Percentiles rank a stretch among this genome's conserved stretches.
Conservation (phyloP, 2,113 vertebrate genomes). For the Apodemus speciosus region DNA sequence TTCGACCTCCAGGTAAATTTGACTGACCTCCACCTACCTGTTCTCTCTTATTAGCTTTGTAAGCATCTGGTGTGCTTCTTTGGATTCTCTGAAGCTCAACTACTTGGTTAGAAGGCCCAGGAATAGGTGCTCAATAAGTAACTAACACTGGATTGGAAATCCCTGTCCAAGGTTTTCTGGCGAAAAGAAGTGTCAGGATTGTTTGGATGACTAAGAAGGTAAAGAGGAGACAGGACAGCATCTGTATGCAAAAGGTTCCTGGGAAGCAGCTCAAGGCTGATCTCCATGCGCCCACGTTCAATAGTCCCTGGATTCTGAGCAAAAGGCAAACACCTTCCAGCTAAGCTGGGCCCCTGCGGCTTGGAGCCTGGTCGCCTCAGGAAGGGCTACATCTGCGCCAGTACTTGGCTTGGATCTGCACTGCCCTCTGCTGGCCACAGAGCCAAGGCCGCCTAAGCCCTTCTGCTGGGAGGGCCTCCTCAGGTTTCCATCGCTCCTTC, state of each 20-base stretch:
- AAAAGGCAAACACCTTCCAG: neutral
- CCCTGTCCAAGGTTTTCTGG: neutral
- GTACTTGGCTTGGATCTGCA: neutral
- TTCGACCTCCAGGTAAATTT: neutral
- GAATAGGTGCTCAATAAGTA: neutral
- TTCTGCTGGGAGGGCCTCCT: fast-evolving
- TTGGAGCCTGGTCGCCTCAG: neutral
- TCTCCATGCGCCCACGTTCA: neutral
- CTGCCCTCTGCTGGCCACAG: slow-evolving; percentile 69
- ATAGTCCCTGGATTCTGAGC: neutral
- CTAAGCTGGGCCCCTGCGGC: neutral
- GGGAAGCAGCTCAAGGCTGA: neutral
- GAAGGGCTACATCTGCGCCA: neutral
- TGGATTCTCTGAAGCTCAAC: neutral
- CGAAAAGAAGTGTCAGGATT: neutral
- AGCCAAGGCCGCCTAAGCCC: neutral
- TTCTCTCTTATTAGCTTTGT: neutral
- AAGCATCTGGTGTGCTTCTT: neutral
- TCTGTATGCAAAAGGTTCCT: neutral
- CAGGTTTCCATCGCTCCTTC: neutral
- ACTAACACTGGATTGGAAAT: neutral
- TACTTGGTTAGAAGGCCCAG: neutral
- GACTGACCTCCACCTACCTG: neutral
- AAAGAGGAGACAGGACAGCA: neutral
- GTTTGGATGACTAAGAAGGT: neutral